Evolutionary conservation across 2,113 vertebrate species (phyloP).

Genomic region (Todiramphus saurophagus): DNA sequence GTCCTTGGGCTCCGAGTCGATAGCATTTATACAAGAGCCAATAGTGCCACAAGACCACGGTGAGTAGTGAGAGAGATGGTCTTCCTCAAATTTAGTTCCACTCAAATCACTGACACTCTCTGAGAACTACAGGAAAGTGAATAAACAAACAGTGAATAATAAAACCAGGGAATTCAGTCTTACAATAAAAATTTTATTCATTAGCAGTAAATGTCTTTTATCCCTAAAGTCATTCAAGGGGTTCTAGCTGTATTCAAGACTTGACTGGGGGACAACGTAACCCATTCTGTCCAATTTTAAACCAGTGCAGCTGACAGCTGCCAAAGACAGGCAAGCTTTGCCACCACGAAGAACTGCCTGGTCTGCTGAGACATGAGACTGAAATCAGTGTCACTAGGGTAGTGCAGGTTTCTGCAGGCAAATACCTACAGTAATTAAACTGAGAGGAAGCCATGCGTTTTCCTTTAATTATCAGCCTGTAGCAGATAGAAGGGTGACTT

Average conservation of each 20-base stretch:
- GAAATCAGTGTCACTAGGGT: not conserved
- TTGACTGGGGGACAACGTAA: not conserved
- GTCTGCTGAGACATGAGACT: not conserved
- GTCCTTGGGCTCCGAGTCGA: conserved; percentile 87
- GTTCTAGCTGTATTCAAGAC: not conserved
- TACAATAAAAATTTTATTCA: not conserved
- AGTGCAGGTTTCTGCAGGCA: not conserved
- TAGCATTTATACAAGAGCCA: conserved; percentile 87
- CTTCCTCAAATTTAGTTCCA: conserved; percentile 87
- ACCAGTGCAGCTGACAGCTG: not conserved
- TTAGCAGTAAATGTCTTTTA: not conserved
- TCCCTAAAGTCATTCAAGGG: not conserved
- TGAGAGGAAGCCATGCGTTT: not conserved
- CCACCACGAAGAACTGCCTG: not conserved
- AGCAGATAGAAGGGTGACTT: not conserved
- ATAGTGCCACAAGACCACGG: conserved; percentile 94
- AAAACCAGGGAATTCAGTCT: not conserved
- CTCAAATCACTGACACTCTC: conserved; percentile 81
- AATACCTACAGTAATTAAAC: not conserved
- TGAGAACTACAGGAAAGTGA: conserved; percentile 76
- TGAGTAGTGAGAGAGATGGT: conserved; percentile 89
- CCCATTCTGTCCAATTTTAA: not conserved
- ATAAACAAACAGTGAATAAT: conserved; percentile 20
- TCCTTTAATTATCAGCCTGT: not conserved
- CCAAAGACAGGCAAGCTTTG: not conserved